Base-by-base conservation (phyloP, 2,888 invertebrate genomes). In the Copidosoma aretas region DNA sequence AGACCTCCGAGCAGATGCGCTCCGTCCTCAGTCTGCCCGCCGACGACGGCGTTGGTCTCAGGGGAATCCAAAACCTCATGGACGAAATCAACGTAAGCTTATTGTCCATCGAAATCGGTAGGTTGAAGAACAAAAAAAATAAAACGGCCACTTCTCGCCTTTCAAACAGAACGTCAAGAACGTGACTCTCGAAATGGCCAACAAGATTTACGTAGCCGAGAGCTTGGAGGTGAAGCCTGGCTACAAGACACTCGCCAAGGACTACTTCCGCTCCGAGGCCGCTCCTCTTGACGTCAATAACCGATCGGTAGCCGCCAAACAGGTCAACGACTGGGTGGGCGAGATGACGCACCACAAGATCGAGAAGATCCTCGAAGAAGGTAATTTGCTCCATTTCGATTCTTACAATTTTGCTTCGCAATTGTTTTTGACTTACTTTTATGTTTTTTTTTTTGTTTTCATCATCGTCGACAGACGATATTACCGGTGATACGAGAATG, bases 281-380 rank as follows among this genome's bases (percentile, higher is more conserved):
- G 86, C 91, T 77, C 84, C 85, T 57, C 72, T 93, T 0, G 80
- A 92, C 77, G 94, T 94, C 75, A 75, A 62, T 0, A 80, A 85
- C 0, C 77, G 75, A 1, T 82, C 79, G 1, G 86, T 86, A 0
- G 74, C 83, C 0, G 81, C 84, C 4, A 72, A 81, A 1, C 81
- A 80, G 0, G 95, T 97, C 60, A 97, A 97, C 79, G 76, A 81
- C 52, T 95, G 95, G 93, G 93, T 88, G 41, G 89, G 91, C 78
- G 81, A 87, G 14, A 88, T 92, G 78, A 97, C 97, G 0, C 90
- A 92, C 63, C 83, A 91, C 10, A 93, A 91, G 81, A 97, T 98
- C 67, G 89, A 89, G 74, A 87, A 94, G 76, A 85, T 97, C 3
- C 83, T 97, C 60, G 80, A 86, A 0, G 17, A 87, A 0, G 84